phyloP scores from a whole-genome alignment of 2,113 vertebrate genomes.

The Epinephelus lanceolatus region DNA sequence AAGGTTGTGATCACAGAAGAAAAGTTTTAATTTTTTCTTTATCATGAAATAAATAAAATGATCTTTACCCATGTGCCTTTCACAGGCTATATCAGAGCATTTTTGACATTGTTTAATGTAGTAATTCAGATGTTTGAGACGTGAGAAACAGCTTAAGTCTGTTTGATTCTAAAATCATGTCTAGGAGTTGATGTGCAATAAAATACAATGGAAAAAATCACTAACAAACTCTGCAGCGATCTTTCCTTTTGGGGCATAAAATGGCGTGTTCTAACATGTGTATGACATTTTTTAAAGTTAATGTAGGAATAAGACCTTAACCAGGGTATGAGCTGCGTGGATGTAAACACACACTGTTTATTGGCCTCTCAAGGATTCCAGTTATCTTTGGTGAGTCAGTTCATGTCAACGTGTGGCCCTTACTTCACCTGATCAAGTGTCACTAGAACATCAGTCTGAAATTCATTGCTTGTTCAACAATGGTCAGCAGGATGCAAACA shows the following conservation, averaged over 20 bases:
- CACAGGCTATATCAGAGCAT: too few species aligned
- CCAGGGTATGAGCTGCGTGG: conserved; percentile 57
- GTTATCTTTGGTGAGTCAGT: conserved; percentile 85
- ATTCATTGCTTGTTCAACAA: conserved; percentile 77
- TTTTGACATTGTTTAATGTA: not conserved
- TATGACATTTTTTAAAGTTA: not conserved
- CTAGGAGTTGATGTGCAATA: not conserved
- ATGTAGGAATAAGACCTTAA: conserved; percentile 17
- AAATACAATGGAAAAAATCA: not conserved
- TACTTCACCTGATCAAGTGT: conserved; percentile 65
- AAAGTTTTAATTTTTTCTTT: not conserved
- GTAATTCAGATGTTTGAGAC: not conserved
- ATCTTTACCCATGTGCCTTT: not conserved
- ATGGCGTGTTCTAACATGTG: not conserved
- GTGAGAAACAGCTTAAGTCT: not conserved
- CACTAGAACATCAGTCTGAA: conserved; percentile 74
- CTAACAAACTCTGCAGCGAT: not conserved
- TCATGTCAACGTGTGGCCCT: conserved; percentile 75
- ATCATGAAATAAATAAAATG: not conserved
- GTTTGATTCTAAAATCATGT: not conserved
- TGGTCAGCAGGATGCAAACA: conserved; percentile 68
- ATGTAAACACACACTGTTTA: conserved; percentile 73
- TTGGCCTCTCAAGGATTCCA: conserved; percentile 79
- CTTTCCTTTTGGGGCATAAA: not conserved
- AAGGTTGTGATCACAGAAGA: not conserved